Base-by-base conservation (phyloP, 2,888 invertebrate genomes). In the Cosmia trapezina region DNA sequence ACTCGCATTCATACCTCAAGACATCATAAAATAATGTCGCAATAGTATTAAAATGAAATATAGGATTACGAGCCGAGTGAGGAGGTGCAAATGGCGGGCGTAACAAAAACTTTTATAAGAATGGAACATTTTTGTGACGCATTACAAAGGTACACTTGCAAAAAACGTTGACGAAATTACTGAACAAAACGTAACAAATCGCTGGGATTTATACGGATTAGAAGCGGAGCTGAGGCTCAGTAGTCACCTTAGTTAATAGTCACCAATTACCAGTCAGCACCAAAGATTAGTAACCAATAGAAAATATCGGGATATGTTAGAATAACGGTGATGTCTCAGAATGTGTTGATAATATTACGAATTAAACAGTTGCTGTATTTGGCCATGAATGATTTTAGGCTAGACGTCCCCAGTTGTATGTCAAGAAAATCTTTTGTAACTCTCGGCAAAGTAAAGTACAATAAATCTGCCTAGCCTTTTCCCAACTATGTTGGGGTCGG, bases 181-280 rank as follows among this genome's bases (percentile, higher is more conserved):
- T 78, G 73, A 80, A 83, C 80, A 81, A 80, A 83, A 73, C 76
- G 64, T 76, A 74, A 83, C 83, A 85, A 84, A 84, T 83, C 43
- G 76, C 51, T 22, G 56, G 79, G 73, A 79, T 84, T 85, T 81
- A 61, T 83, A 73, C 70, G 73, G 83, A 76, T 84, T 83, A 81
- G 60, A 63, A 6, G 37, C 37, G 66, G 59, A 28, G 28, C 51
- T 60, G 22, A 64, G 67, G 73, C 37, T 63, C 54, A 54, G 73
- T 37, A 79, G 74, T 51, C 74, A 66, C 54, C 62, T 19, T 61
- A 66, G 74, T 56, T 56, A 66, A 54, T 43, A 54, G 62, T 70
- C 70, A 63, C 65, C 63, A 60, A 69, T 71, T 61, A 54, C 41
- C 22, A 53, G 51, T 43, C 53, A 72, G 43, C 22, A 63, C 41